Percentiles rank a stretch among this genome's conserved stretches.
phyloP scores from a whole-genome alignment of 2,113 vertebrate genomes.

The Barnardius zonarius region DNA sequence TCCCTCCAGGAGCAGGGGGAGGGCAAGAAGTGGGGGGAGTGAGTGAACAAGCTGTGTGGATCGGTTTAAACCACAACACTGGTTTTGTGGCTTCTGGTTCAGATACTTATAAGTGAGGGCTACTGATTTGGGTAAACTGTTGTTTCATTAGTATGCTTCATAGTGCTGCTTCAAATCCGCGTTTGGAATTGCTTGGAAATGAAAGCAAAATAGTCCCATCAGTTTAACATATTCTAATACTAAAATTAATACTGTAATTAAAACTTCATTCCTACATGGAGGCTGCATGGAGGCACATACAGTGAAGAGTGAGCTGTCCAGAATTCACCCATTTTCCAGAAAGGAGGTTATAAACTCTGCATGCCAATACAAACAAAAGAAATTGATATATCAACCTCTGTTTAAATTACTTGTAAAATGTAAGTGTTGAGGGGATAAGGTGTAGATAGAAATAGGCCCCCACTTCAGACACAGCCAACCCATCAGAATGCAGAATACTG shows the following conservation, averaged over 20 bases:
- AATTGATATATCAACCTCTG: background rate
- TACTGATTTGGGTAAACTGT: background rate
- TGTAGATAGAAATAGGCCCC: background rate
- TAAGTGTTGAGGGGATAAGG: conserved; percentile 15
- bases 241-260: background rate
- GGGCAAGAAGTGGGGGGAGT: too few relatives aligned
- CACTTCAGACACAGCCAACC: conserved; percentile 5
- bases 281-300: accelerated
- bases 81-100: background rate
- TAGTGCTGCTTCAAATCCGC: background rate
- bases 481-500: conserved; percentile 48
- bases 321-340: background rate
- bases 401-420: background rate
- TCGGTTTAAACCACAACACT: background rate
- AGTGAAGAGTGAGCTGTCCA: background rate
- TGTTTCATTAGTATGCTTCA: background rate
- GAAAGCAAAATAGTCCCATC: background rate
- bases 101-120: background rate
- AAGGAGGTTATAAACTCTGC: background rate
- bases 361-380: background rate
- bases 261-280: background rate
- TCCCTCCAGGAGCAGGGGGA: too few relatives aligned
- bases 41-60: too few relatives aligned
- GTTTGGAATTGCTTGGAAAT: background rate
- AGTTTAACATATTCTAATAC: background rate